These are phyloP conservation scores for Ciconia boyciana DNA, from an alignment of 2,113 vertebrate genomes.

Conservation along the genomic window DNA sequence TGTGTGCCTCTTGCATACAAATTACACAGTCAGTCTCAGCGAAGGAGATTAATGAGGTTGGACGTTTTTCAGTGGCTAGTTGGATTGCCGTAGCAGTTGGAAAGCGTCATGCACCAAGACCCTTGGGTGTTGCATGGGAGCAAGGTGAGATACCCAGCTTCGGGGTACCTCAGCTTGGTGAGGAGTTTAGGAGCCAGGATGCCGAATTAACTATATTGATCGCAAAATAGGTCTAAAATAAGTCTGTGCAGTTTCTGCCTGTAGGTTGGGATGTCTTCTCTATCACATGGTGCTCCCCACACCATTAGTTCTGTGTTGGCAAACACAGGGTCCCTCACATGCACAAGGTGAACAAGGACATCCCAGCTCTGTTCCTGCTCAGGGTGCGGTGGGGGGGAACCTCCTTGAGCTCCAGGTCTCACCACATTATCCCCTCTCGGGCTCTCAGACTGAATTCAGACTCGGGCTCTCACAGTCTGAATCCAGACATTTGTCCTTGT, in stretches of 20 bases:
- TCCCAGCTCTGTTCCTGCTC: not conserved
- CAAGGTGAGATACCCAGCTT: not conserved
- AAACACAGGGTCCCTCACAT: not conserved
- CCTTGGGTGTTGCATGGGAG: not conserved
- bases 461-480: not conserved
- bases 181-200: not conserved
- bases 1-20: not conserved
- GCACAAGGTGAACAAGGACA: not conserved
- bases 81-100: not conserved
- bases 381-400: not conserved
- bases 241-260: not conserved
- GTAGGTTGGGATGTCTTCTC: not conserved
- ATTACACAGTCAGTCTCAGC: not conserved
- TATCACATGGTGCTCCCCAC: not conserved
- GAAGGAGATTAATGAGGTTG: not conserved
- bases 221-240: not conserved
- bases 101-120: not conserved
- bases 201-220: not conserved
- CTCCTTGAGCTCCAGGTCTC: not conserved
- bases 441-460: not conserved
- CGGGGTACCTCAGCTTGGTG: not conserved
- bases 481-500: not conserved
- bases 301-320: not conserved
- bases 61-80: not conserved
- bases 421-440: not conserved